Evolutionary conservation across 2,797 vertebrate genomes (phyloP).

Genomic region (Tapera naevia): DNA sequence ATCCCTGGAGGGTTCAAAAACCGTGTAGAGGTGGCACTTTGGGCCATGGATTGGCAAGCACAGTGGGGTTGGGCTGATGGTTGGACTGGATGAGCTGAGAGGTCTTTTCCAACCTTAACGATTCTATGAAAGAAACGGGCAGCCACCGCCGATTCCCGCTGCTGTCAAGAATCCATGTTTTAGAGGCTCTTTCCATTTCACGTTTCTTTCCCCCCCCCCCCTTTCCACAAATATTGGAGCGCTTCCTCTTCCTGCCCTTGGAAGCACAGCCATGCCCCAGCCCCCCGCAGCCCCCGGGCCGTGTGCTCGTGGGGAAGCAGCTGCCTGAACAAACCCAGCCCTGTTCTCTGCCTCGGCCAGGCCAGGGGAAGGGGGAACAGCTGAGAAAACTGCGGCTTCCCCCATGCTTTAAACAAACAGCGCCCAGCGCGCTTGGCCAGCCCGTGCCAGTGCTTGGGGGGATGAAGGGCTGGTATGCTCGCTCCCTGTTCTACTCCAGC

Average conservation of each 20-base stretch:
- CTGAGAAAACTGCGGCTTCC: slow-evolving; percentile 39
- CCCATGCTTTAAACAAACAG: slow-evolving; percentile 3
- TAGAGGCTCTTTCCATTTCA: slow-evolving; percentile 3
- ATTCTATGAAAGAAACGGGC: background rate
- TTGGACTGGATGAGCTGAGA: too few species aligned
- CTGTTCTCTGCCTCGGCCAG: slow-evolving; percentile 44
- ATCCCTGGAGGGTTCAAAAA: too few species aligned
- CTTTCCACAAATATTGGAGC: slow-evolving; percentile 5
- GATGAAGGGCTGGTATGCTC: background rate
- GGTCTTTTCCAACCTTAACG: too few species aligned
- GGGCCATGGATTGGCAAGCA: too few species aligned
- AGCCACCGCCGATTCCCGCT: background rate
- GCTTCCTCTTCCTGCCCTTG: slow-evolving; percentile 35
- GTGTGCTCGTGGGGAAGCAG: background rate
- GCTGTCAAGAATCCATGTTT: background rate
- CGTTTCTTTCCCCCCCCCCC: background rate
- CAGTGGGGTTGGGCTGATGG: too few species aligned
- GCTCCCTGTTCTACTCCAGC: background rate
- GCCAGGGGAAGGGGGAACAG: slow-evolving; percentile 45
- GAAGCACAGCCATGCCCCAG: background rate
- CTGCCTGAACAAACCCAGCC: slow-evolving; percentile 64
- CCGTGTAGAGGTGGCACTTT: too few species aligned
- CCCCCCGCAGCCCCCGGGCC: background rate
- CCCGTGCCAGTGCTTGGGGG: background rate
- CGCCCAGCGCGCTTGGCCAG: background rate